phyloP scores from a whole-genome alignment of 2,888 invertebrate genomes.

The Cheilosia urbana region DNA sequence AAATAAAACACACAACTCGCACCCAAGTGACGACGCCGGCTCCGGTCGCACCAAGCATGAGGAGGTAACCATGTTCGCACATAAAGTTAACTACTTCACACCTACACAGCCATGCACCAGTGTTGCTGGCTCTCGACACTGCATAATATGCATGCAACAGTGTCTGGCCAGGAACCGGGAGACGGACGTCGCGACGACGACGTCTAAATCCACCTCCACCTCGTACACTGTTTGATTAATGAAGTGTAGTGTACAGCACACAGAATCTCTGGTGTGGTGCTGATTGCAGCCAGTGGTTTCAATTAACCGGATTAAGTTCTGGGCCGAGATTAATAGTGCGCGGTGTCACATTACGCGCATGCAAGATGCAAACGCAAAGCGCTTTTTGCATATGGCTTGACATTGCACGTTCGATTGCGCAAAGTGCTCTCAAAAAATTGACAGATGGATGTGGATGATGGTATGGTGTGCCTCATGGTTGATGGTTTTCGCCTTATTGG shows the following conservation, averaged over 20 bases:
- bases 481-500: conserved; percentile 32
- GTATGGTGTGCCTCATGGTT: background rate
- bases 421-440: conserved; percentile 31
- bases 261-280: conserved; percentile 22
- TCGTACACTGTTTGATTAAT: conserved; percentile 53
- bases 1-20: conserved; percentile 25
- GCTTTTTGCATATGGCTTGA: conserved; percentile 15
- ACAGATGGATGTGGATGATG: conserved; percentile 26
- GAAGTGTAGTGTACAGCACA: conserved; percentile 49
- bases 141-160: conserved; percentile 57
- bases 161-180: conserved; percentile 16
- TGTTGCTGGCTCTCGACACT: conserved; percentile 35
- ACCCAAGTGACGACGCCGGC: conserved; percentile 34
- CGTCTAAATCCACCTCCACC: conserved; percentile 17
- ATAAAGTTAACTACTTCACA: conserved; percentile 70
- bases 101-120: conserved; percentile 50
- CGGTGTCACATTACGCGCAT: conserved; percentile 14
- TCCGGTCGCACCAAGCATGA: conserved; percentile 21
- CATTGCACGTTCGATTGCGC: conserved; percentile 39
- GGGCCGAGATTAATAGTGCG: conserved; percentile 49
- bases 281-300: conserved; percentile 59
- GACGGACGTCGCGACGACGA: conserved; percentile 12
- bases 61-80: conserved; percentile 63
- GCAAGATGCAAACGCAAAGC: no score
- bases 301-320: conserved; percentile 71